These are phyloP conservation scores for Pogonus chalceus DNA, from an alignment of 1,140 invertebrate species.

Conservation along the genomic window DNA sequence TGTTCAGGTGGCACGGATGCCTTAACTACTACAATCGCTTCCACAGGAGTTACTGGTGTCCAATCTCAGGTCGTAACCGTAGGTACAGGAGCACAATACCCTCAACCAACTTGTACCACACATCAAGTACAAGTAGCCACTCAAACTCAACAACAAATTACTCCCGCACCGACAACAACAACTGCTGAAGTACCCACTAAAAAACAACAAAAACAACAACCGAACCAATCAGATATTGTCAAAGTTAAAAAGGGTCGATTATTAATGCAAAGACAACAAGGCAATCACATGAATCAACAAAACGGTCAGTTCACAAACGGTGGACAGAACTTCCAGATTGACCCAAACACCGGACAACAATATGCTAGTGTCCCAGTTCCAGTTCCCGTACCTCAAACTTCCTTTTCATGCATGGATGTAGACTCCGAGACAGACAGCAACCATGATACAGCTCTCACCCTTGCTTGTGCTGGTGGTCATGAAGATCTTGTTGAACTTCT, in stretches of 20 bases:
- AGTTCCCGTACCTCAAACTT: constrained; percentile 28
- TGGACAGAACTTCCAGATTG: constrained; percentile 28
- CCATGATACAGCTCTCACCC: constrained; percentile 93
- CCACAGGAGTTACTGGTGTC: not conserved
- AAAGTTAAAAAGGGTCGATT: constrained; percentile 32
- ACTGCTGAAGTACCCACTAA: too few relatives aligned
- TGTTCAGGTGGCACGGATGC: not conserved
- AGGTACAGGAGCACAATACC: constrained; percentile 13
- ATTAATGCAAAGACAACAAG: constrained; percentile 23
- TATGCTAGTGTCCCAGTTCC: constrained; percentile 18
- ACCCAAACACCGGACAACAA: constrained; percentile 22
- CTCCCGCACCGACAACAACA: constrained; percentile 10
- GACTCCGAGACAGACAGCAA: constrained; percentile 96
- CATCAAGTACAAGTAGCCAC: constrained; percentile 51
- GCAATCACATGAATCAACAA: constrained; percentile 16
- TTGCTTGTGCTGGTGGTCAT: constrained; percentile 95
- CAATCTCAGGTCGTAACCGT: not conserved
- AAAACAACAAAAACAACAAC: constrained; percentile 17
- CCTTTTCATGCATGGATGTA: constrained; percentile 70
- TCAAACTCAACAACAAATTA: constrained; percentile 34
- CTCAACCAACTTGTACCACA: constrained; percentile 28
- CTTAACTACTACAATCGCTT: not conserved
- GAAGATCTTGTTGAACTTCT: constrained; percentile 90
- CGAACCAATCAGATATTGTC: constrained; percentile 26
- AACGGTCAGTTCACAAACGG: constrained; percentile 23